Evolutionary conservation across 1,140 invertebrate species (phyloP), one percentile per base, ranked within the genome.

Genomic region (Scaptodrosophila lebanonensis): DNA sequence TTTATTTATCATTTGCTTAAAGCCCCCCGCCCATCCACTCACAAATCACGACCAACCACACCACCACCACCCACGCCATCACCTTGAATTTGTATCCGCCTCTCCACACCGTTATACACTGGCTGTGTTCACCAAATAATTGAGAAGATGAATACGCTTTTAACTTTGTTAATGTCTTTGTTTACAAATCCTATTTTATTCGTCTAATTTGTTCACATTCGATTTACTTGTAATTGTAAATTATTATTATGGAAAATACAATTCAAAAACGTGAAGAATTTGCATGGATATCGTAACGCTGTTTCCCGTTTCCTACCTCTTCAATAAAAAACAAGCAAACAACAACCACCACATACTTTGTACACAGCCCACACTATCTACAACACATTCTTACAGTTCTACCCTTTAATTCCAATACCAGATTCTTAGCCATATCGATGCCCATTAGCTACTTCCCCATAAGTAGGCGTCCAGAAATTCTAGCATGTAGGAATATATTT

Each of bases 281-380:
- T 85, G 83, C 83, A 85, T 85, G 83, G 83, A 83, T 83, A 85
- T 83, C 70, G 83, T 85, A 83, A 82, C 76, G 76, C 76, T 82
- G 76, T 82, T 76, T 79, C 66, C 75, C 53, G 44, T 76, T 82
- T 71, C 64, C 66, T 83, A 18, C 48, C 53, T 38, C 54, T 58
- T 53, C 45, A 60, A 70, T 33, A n/a, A 29, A 25, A 49, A 35
- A 57, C 38, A 51, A 25, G 8, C 11, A 13, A 45, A 27, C 47
- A 44, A 9, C 33, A 36, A 52, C 7, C 39, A 30, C 15, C 8
- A 45, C 15, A 16, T 4, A 29, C 16, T n/a, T n/a, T n/a, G n/a
- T n/a, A 40, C 39, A 52, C 40, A 51, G 42, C 5, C 3, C 29
- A 44, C 40, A 60, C 13, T 20, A 33, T 30, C 39, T 13, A 39